phyloP scores from a whole-genome alignment of 2,888 invertebrate species.

The Bursaphelenchus okinawaensis region DNA sequence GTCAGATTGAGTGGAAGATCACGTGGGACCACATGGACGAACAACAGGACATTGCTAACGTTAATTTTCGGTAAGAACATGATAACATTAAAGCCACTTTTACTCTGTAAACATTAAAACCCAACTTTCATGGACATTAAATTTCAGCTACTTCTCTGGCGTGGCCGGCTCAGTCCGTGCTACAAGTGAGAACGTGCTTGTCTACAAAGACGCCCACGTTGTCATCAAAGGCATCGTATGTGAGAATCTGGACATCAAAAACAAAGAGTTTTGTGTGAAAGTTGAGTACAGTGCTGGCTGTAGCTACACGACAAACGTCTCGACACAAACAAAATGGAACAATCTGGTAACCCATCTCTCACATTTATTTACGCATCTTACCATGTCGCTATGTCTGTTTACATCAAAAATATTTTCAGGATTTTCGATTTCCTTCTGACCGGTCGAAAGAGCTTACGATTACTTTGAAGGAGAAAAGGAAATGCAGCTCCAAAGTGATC shows the following conservation, averaged over 20 bases:
- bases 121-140: neutral
- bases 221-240: constrained; percentile 30
- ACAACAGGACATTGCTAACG: neutral
- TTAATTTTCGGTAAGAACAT: constrained; percentile 7
- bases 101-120: neutral
- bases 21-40: constrained; percentile 5
- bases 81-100: neutral
- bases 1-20: constrained; percentile 28
- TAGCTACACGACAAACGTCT: constrained; percentile 20
- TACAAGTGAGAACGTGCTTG: constrained; percentile 56
- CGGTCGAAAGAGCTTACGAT: constrained; percentile 28
- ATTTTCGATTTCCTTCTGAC: constrained; percentile 32
- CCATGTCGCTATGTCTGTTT: too few relatives aligned
- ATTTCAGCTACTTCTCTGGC: constrained; percentile 61
- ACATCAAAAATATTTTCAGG: too few relatives aligned
- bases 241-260: constrained; percentile 16
- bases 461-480: constrained; percentile 26
- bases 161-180: constrained; percentile 59
- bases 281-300: constrained; percentile 15
- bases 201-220: constrained; percentile 37
- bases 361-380: too few relatives aligned
- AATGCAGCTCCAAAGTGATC: constrained; percentile 20
- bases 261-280: constrained; percentile 24
- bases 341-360: constrained; percentile 27
- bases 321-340: constrained; percentile 20